Conservation (phyloP, 2,888 invertebrate species). For the Hirtodrosophila confusa region DNA sequence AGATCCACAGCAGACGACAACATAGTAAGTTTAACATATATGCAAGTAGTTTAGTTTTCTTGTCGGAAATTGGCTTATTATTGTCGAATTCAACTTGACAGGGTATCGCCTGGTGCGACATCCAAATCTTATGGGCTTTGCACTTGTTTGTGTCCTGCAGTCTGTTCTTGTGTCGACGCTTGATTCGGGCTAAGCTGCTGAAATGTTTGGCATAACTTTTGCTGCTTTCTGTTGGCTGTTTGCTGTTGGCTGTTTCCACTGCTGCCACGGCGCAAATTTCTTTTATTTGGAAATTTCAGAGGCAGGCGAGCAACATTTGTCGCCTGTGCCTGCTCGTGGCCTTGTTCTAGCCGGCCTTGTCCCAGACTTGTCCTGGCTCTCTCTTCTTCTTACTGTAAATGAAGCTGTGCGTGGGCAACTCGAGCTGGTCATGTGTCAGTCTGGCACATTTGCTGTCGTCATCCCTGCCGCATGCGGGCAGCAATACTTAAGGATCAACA, state of each 20-base stretch:
- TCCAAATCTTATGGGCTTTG: not conserved
- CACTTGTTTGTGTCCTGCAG: conserved; percentile 25
- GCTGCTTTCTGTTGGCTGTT: conserved; percentile 6
- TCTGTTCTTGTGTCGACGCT: conserved; percentile 42
- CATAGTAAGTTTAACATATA: too few relatives aligned
- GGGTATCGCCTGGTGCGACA: conserved; percentile 11
- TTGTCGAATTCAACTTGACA: conserved; percentile 14
- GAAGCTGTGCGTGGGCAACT: conserved; percentile 28
- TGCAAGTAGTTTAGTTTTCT: too few relatives aligned
- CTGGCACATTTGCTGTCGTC: conserved; percentile 40
- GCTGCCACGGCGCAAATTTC: conserved; percentile 31
- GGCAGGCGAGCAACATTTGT: conserved; percentile 35
- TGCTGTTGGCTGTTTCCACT: conserved; percentile 12
- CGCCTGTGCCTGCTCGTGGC: conserved; percentile 34
- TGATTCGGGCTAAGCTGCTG: conserved; percentile 61
- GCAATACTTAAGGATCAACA: conserved; percentile 32
- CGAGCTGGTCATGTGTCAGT: conserved; percentile 49
- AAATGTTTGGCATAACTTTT: conserved; percentile 69
- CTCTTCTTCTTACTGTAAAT: conserved; percentile 40
- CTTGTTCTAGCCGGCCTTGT: conserved; percentile 21
- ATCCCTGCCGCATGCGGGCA: conserved; percentile 13
- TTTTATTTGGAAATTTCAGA: conserved; percentile 66
- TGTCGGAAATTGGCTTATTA: conserved; percentile 2
- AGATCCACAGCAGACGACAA: too few relatives aligned
- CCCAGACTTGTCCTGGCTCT: not conserved